Evolutionary conservation across 2,797 vertebrate species (phyloP).

Genomic region (Ataeniobius toweri): DNA sequence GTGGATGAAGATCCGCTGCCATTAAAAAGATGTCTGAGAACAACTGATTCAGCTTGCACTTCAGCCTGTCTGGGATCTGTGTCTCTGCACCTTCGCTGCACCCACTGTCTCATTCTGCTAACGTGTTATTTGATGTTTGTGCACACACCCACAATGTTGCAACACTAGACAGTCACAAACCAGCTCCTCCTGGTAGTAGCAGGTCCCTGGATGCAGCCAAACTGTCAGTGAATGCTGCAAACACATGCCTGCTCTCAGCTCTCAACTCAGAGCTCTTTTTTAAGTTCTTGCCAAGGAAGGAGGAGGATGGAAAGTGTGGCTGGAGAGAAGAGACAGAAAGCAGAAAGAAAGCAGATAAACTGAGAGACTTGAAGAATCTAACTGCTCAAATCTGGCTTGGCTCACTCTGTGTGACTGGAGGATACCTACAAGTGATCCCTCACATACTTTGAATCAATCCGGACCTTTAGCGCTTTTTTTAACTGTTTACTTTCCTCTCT

Average conservation of each 20-base stretch:
- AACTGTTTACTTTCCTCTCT: background rate
- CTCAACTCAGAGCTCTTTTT: constrained; percentile 44
- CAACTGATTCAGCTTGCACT: background rate
- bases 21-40: background rate
- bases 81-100: constrained; percentile 10
- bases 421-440: constrained; percentile 59
- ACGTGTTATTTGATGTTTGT: constrained; percentile 49
- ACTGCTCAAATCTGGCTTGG: constrained; percentile 33
- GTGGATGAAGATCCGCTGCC: background rate
- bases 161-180: constrained; percentile 21
- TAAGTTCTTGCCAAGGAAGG: constrained; percentile 52
- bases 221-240: constrained; percentile 67
- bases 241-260: constrained; percentile 65
- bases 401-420: constrained; percentile 42
- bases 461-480: constrained; percentile 10
- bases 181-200: constrained; percentile 52
- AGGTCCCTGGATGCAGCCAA: constrained; percentile 71
- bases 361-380: constrained; percentile 44
- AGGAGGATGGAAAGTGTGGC: constrained; percentile 41
- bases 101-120: constrained; percentile 19
- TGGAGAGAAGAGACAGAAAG: constrained; percentile 53
- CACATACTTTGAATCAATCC: constrained; percentile 19
- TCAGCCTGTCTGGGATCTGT: constrained; percentile 2
- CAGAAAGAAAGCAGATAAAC: constrained; percentile 45
- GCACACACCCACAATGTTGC: constrained; percentile 40